phyloP scores from a whole-genome alignment of 1,140 invertebrate genomes.

The Drosophila orosa region DNA sequence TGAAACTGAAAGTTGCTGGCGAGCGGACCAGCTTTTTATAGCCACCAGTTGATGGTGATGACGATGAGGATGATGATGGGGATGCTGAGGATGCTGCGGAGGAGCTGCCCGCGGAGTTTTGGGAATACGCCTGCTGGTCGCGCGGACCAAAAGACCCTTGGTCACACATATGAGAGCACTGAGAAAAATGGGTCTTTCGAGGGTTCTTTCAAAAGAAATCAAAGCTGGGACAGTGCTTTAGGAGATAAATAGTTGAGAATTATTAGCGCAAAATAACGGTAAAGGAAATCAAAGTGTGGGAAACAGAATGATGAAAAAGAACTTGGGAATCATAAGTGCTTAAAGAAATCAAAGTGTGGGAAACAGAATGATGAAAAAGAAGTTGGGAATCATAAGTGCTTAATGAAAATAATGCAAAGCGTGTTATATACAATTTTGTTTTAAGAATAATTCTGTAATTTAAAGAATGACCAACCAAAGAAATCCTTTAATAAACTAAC shows the following conservation, averaged over 20 bases:
- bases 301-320: too few species aligned
- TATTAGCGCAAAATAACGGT: not conserved
- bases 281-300: too few species aligned
- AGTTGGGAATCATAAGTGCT: too few species aligned
- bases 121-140: conserved; percentile 71
- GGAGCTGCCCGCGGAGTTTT: conserved; percentile 56
- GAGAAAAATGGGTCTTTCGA: not conserved
- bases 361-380: too few species aligned
- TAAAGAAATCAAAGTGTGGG: too few species aligned
- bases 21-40: conserved; percentile 76
- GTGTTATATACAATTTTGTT: too few species aligned
- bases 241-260: not conserved
- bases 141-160: conserved; percentile 25
- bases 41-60: conserved; percentile 34
- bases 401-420: not conserved
- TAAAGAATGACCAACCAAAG: too few species aligned
- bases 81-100: not conserved
- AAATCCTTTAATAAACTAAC: not conserved
- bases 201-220: not conserved
- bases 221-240: not conserved
- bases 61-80: conserved; percentile 1
- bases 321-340: too few species aligned
- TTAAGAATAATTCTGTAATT: too few species aligned
- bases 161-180: conserved; percentile 30
- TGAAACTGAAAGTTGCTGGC: conserved; percentile 78